Conservation (phyloP, 2,113 vertebrate genomes). For the Eptesicus fuscus region DNA sequence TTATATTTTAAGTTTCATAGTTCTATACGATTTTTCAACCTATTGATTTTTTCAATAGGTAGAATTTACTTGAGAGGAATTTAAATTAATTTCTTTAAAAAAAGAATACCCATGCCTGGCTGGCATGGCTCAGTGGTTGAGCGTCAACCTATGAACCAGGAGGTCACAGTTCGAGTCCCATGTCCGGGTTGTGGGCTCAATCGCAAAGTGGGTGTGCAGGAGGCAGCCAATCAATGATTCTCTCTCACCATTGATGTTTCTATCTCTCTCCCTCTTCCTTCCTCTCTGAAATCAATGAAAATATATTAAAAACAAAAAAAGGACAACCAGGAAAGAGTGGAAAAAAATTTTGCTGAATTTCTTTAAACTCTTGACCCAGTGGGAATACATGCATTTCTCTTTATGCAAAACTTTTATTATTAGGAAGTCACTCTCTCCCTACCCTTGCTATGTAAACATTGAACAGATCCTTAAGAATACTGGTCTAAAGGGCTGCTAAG, state of each 20-base stretch:
- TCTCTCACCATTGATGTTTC: too few relatives aligned
- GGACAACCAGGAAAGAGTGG: background rate
- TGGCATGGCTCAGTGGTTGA: too few relatives aligned
- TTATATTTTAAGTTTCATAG: background rate
- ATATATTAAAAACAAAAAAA: background rate
- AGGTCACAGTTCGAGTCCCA: too few relatives aligned
- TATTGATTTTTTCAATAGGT: background rate
- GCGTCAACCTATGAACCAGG: too few relatives aligned
- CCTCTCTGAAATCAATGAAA: too few relatives aligned
- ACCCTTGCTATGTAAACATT: background rate
- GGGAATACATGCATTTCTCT: background rate
- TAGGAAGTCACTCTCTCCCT: background rate
- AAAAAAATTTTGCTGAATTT: background rate
- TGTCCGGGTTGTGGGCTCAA: too few relatives aligned
- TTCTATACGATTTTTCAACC: background rate
- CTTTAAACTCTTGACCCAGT: background rate
- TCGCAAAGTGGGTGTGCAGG: too few relatives aligned
- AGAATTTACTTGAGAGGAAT: background rate
- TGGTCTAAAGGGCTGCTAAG: background rate
- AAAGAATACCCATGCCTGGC: too few relatives aligned
- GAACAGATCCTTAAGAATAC: background rate
- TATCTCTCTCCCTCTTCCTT: too few relatives aligned
- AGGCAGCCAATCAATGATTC: too few relatives aligned
- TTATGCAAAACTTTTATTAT: background rate
- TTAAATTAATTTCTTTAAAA: background rate